Base-by-base conservation (phyloP, 1,140 invertebrate species). In the Protaetia brevitarsis region DNA sequence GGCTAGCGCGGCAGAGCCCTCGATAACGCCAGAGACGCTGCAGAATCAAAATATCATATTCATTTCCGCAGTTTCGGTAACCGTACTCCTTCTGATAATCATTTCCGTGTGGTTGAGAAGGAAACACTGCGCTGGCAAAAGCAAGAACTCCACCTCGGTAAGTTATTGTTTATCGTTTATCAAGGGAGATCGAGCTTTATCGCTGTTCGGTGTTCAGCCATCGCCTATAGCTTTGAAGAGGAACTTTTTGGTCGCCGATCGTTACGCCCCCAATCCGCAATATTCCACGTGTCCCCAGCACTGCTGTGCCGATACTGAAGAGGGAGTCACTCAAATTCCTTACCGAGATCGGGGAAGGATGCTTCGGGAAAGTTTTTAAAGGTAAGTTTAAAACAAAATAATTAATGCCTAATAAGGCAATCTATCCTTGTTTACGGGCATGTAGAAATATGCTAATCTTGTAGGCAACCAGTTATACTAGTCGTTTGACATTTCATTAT, bases 361-460 rank as follows among this genome's bases (percentile, higher is more conserved):
- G 91, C 73, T 96, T 95, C 74, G 93, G 93, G 13, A 94, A 94
- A 81, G 93, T 95, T 31, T 93, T 87, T 73, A 93, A 90, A 89
- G 92, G 90, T 92, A 34, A 34, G n/a, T n/a, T n/a, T n/a, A n/a
- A n/a, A n/a, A n/a, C n/a, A n/a, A n/a, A n/a, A n/a, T n/a, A n/a
- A n/a, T n/a, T n/a, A n/a, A n/a, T n/a, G n/a, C n/a, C n/a, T n/a
- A n/a, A n/a, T n/a, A n/a, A n/a, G n/a, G n/a, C n/a, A n/a, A n/a
- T n/a, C n/a, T n/a, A n/a, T n/a, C n/a, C n/a, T n/a, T n/a, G n/a
- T n/a, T n/a, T n/a, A n/a, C n/a, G n/a, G n/a, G n/a, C n/a, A n/a
- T n/a, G n/a, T n/a, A n/a, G n/a, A n/a, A n/a, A n/a, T n/a, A n/a
- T n/a, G n/a, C n/a, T n/a, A n/a, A n/a, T n/a, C n/a, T n/a, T n/a